These are phyloP conservation scores for Saccopteryx bilineata DNA, from an alignment of 2,113 vertebrate species.

Conservation along the genomic window DNA sequence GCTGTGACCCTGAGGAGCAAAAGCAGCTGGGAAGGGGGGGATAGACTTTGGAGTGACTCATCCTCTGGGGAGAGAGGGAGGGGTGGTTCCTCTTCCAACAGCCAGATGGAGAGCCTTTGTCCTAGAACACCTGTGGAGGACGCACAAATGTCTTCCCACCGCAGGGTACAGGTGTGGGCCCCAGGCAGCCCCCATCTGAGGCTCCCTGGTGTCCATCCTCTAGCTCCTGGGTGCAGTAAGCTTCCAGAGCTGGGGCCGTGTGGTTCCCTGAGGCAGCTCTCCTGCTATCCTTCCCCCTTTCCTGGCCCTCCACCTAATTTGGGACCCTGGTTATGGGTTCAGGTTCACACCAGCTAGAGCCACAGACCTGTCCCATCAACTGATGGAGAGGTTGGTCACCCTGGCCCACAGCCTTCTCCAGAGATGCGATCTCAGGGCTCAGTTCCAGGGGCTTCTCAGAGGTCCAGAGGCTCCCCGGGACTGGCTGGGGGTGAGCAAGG, in stretches of 20 bases:
- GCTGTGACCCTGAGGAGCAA: neutral
- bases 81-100: neutral
- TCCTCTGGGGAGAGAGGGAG: neutral
- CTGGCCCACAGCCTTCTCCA: neutral
- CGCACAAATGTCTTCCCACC: neutral
- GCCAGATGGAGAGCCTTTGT: neutral
- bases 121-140: too few species aligned
- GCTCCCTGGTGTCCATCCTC: neutral
- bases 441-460: neutral
- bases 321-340: neutral
- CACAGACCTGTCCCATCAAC: neutral
- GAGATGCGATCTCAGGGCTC: neutral
- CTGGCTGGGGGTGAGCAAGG: neutral
- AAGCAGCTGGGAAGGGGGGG: neutral
- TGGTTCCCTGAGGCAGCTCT: neutral
- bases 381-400: neutral
- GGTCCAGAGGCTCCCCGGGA: neutral
- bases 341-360: neutral
- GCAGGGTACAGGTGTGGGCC: neutral
- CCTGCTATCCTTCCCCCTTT: neutral
- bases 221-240: neutral
- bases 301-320: accelerated
- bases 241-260: neutral
- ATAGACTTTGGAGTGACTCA: conserved; percentile 59
- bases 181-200: neutral